phyloP scores from a whole-genome alignment of 2,888 invertebrate genomes.

The Diploptera punctata region DNA sequence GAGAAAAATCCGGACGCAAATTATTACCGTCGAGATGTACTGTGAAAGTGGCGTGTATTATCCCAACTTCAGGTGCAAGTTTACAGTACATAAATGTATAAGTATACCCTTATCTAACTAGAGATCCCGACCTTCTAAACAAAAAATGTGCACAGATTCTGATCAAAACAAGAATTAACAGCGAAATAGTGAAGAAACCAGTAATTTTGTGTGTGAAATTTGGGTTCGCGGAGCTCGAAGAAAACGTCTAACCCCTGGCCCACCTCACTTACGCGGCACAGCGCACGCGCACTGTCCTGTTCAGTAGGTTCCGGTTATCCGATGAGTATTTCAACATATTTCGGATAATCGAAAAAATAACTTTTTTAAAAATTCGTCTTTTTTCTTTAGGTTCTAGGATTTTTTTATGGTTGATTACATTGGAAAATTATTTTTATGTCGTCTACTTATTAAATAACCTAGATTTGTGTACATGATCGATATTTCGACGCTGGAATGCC shows the following conservation, averaged over 20 bases:
- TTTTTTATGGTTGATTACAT: no score
- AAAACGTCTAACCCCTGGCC: constrained; percentile 48
- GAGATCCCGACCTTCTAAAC: constrained; percentile 38
- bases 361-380: no score
- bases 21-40: constrained; percentile 42
- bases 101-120: constrained; percentile 41
- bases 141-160: constrained; percentile 41
- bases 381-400: no score
- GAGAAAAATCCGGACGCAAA: constrained; percentile 57
- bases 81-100: constrained; percentile 42
- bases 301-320: constrained; percentile 33
- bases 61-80: constrained; percentile 43
- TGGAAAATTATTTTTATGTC: no score
- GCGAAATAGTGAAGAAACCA: constrained; percentile 42
- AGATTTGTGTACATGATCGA: no score
- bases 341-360: no score
- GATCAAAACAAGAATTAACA: constrained; percentile 40
- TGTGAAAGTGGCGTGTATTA: constrained; percentile 47
- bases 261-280: constrained; percentile 49
- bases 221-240: constrained; percentile 48
- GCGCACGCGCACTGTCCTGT: constrained; percentile 48
- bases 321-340: constrained; percentile 26
- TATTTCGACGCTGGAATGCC: no score
- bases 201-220: constrained; percentile 47
- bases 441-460: no score